Evolutionary conservation across 2,888 invertebrate species (phyloP).

Genomic region (Zeuzera pyrina): DNA sequence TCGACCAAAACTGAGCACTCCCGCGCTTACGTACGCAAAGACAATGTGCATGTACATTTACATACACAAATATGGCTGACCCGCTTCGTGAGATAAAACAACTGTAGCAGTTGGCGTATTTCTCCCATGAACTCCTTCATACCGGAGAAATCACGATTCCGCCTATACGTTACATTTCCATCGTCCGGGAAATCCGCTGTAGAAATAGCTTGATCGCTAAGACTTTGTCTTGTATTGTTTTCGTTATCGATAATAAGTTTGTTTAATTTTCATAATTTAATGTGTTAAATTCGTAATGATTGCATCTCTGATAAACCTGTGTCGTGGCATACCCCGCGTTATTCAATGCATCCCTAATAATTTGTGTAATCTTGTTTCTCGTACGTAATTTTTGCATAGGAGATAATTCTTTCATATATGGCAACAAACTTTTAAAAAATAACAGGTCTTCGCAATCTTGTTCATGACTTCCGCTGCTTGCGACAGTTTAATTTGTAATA

Average conservation of each 20-base stretch:
- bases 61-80: too few species aligned
- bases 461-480: constrained; percentile 19
- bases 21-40: too few species aligned
- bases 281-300: constrained; percentile 21
- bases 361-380: constrained; percentile 23
- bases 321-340: constrained; percentile 18
- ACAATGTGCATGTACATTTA: too few species aligned
- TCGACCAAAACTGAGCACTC: too few species aligned
- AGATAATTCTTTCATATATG: constrained; percentile 22
- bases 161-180: too few species aligned
- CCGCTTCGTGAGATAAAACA: too few species aligned
- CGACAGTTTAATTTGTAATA: constrained; percentile 22
- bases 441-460: constrained; percentile 18
- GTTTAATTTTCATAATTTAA: constrained; percentile 19
- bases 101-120: too few species aligned
- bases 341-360: constrained; percentile 21
- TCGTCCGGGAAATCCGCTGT: too few species aligned
- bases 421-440: constrained; percentile 22
- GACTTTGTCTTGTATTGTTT: too few species aligned
- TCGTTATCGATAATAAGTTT: constrained; percentile 10
- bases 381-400: constrained; percentile 22
- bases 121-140: too few species aligned
- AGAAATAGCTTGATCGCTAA: too few species aligned
- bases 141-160: too few species aligned
- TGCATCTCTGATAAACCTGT: constrained; percentile 20